Percentiles rank a stretch among this genome's conserved stretches.
These are phyloP conservation scores for Simalia tracyae DNA, from an alignment of 2,797 vertebrate genomes.

Conservation along the genomic window DNA sequence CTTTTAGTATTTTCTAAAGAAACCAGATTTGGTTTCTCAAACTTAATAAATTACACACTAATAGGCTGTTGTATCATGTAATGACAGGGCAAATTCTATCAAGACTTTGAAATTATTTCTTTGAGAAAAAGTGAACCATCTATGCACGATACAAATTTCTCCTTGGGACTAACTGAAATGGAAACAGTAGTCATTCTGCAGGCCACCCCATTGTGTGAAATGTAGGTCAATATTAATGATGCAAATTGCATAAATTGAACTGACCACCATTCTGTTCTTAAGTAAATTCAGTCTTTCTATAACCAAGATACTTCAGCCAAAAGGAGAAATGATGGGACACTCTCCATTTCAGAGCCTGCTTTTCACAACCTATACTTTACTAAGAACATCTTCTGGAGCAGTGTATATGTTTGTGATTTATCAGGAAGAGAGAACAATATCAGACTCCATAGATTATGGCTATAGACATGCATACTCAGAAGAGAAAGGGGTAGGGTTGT, in stretches of 20 bases:
- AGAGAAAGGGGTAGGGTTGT: background rate
- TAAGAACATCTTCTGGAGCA: background rate
- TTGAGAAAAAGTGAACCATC: slow-evolving; percentile 16
- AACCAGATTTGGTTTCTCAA: slow-evolving; percentile 37
- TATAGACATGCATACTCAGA: background rate
- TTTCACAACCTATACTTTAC: background rate
- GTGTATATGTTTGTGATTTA: background rate
- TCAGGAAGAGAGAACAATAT: background rate
- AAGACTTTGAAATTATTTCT: slow-evolving; percentile 20
- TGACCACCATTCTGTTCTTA: slow-evolving; percentile 29
- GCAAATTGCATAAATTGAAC: slow-evolving; percentile 17
- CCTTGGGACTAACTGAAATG: slow-evolving; percentile 33
- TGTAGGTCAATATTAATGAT: slow-evolving; percentile 42
- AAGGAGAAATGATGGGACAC: background rate
- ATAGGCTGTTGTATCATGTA: slow-evolving; percentile 7
- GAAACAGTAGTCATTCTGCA: background rate
- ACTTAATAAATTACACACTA: slow-evolving; percentile 25
- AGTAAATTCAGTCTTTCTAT: background rate
- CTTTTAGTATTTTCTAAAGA: slow-evolving; percentile 32
- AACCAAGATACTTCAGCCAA: background rate
- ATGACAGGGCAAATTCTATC: slow-evolving; percentile 27
- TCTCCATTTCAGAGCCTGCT: background rate
- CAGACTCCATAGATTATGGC: too few species aligned
- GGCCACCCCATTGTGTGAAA: slow-evolving; percentile 17
- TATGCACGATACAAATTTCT: background rate